phyloP scores from a whole-genome alignment of 2,797 vertebrate genomes.

The Halcyon badia region DNA sequence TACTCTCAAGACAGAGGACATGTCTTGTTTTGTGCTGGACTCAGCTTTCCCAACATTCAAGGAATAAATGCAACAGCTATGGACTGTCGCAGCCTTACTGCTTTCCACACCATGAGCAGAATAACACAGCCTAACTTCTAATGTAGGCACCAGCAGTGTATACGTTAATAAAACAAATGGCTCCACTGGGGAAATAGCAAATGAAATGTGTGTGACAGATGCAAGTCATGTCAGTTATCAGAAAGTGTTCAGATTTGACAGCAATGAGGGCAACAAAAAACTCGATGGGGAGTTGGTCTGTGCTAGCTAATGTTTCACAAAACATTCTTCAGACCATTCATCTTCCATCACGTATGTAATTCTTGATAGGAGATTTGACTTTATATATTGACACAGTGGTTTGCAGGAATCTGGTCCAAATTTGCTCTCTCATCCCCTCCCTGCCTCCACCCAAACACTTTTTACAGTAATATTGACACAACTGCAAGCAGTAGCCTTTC shows the following conservation, averaged over 20 bases:
- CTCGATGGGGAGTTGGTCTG: background rate
- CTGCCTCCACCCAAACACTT: background rate
- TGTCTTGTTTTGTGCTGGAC: background rate
- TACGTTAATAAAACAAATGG: background rate
- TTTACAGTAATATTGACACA: constrained; percentile 59
- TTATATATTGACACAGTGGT: background rate
- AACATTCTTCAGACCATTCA: background rate
- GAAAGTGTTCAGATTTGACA: background rate
- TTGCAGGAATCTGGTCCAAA: background rate
- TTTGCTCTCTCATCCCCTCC: background rate
- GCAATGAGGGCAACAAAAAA: background rate
- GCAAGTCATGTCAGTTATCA: background rate
- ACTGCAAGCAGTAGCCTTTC: constrained; percentile 12
- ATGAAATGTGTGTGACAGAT: background rate
- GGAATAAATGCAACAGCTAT: background rate
- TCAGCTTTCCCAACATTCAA: background rate
- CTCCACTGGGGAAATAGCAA: background rate
- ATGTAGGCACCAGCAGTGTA: background rate
- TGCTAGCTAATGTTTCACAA: background rate
- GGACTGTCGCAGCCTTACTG: background rate
- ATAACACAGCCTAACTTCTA: background rate
- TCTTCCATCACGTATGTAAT: background rate
- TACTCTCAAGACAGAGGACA: background rate
- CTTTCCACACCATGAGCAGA: background rate
- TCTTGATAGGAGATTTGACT: background rate